Conservation (phyloP, 2,113 vertebrate genomes). For the Rhynchopsitta pachyrhyncha region DNA sequence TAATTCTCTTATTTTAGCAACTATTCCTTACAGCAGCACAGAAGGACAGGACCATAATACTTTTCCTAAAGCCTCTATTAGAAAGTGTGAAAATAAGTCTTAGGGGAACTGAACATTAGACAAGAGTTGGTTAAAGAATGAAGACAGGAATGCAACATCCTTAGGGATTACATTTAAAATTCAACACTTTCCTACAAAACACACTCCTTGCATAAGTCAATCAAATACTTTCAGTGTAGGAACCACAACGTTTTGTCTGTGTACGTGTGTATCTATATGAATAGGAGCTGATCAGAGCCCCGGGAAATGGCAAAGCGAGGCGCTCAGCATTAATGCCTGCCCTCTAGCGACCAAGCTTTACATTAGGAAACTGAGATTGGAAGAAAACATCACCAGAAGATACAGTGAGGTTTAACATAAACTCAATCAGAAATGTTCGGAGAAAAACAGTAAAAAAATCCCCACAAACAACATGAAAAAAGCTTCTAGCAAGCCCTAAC, state of each 20-base stretch:
- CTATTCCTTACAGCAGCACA: background rate
- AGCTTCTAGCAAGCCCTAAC: background rate
- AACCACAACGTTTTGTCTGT: background rate
- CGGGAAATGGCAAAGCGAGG: background rate
- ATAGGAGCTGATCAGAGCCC: background rate
- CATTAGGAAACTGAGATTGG: background rate
- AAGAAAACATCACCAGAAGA: background rate
- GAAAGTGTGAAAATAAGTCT: background rate
- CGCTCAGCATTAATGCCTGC: background rate
- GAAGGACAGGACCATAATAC: background rate
- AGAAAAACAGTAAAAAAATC: background rate
- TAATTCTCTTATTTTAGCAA: background rate
- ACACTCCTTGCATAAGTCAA: background rate
- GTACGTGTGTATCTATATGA: background rate
- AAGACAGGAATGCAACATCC: background rate
- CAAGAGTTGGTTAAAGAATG: background rate
- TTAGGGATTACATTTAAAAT: background rate
- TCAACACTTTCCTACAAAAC: background rate
- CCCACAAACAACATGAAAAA: background rate
- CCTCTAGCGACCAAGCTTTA: background rate
- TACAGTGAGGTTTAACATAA: background rate
- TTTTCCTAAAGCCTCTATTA: background rate
- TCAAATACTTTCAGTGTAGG: background rate
- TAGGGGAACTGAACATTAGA: background rate
- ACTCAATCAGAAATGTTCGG: background rate